These are phyloP conservation scores for Drosophila sulfurigaster DNA, from an alignment of 1,140 invertebrate genomes.

Conservation along the genomic window DNA sequence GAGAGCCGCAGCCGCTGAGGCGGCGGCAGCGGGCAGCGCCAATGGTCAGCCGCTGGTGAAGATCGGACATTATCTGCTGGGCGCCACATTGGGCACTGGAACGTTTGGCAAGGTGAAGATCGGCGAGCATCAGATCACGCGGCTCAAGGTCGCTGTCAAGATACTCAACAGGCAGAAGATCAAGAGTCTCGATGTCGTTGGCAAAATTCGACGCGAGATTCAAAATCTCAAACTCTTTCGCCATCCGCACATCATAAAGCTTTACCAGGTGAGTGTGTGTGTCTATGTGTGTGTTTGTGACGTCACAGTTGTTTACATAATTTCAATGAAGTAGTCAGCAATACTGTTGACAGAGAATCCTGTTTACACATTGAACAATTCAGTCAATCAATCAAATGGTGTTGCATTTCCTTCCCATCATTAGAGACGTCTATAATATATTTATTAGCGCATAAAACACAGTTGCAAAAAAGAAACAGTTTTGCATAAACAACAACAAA, in stretches of 20 bases:
- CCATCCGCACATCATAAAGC: conserved; percentile 99
- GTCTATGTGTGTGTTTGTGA: not conserved
- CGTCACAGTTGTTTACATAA: not conserved
- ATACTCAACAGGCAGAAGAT: conserved; percentile 99
- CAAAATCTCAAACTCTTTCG: conserved; percentile 99
- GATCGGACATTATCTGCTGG: conserved; percentile 96
- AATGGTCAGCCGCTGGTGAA: conserved; percentile 91
- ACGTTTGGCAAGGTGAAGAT: conserved; percentile 99
- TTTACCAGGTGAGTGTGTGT: conserved; percentile 90
- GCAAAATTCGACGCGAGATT: conserved; percentile 99
- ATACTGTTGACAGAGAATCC: not conserved
- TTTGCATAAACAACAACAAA: too few relatives aligned
- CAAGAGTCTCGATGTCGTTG: conserved; percentile 99
- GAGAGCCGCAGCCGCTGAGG: conserved; percentile 74
- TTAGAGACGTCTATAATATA: not conserved
- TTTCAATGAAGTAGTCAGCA: not conserved
- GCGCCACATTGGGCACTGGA: conserved; percentile 94
- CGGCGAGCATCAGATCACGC: conserved; percentile 98
- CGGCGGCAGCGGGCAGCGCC: conserved; percentile 54
- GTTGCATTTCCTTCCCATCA: not conserved
- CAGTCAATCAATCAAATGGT: not conserved
- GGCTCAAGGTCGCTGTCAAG: conserved; percentile 99
- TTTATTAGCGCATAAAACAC: not conserved
- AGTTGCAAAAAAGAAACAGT: not conserved
- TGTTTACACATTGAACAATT: not conserved